Percentiles rank a stretch among this genome's conserved stretches.
Conservation (phyloP, 2,888 invertebrate genomes). For the Branchipolynoe longqiensis region DNA sequence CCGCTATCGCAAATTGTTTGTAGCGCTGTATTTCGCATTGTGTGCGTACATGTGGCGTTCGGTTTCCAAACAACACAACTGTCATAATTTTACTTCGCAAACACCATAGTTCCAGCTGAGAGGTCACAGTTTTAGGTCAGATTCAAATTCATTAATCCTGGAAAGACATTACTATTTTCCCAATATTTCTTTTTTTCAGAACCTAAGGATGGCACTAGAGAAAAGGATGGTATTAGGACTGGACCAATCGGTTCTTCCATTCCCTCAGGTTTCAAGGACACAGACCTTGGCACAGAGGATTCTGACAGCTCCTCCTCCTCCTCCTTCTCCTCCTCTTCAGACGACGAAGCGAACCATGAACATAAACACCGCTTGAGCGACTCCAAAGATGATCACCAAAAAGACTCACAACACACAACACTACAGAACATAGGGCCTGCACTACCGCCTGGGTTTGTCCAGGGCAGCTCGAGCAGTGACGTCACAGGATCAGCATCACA, state of each 20-base stretch:
- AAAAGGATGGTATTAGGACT: background rate
- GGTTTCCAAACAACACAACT: background rate
- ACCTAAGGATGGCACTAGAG: background rate
- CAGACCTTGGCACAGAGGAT: conserved; percentile 18
- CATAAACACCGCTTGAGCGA: background rate
- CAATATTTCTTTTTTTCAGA: background rate
- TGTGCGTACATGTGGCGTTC: too few relatives aligned
- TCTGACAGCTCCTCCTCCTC: conserved; percentile 20
- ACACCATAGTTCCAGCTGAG: background rate
- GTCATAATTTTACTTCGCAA: background rate
- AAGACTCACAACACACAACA: background rate
- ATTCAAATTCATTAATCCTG: background rate
- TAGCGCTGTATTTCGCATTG: too few relatives aligned
- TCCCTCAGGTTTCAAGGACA: conserved; percentile 30
- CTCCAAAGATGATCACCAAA: too few relatives aligned
- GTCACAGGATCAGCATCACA: background rate
- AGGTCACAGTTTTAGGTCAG: background rate
- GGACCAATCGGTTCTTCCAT: conserved; percentile 29
- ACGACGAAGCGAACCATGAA: background rate
- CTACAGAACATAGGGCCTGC: background rate
- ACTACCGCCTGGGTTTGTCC: background rate
- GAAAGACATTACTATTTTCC: background rate
- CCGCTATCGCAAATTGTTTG: too few relatives aligned
- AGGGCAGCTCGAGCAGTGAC: background rate
- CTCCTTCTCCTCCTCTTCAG: background rate